Evolutionary conservation across 53 echinoderm and acorn worm genomes (phyloP), one percentile per base, ranked within the genome.

Genomic region (Paelopatides confundens): DNA sequence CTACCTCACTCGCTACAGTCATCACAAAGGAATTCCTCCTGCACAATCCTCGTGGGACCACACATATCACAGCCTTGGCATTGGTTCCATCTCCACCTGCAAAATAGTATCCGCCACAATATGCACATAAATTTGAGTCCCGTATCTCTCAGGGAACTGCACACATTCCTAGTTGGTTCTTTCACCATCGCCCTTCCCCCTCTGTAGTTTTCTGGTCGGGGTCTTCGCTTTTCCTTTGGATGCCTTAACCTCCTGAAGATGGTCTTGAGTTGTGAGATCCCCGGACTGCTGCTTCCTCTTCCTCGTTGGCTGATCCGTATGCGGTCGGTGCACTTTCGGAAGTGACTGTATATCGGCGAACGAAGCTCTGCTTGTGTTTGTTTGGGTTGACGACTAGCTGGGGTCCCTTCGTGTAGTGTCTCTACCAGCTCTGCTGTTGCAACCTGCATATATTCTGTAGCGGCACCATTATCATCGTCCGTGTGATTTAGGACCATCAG

Each of bases 51-150:
- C n/a, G n/a, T n/a, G n/a, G 29, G 81, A 31, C 6, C 50, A 49
- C 81, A 79, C 81, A 53, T 30, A 51, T 79, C 53, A 52, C 81
- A 79, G 47, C 51, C 50, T 31, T 79, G 51, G 34, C 81, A 79
- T 31, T 79, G 81, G 17, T 49, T 27, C 79, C 81, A 79, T n/a
- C 34, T 12, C 34, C 71, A 37, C 71, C 71, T 79, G 12, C 81
- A 79, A 6, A 79, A 79, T 51, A 79, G 54, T 49, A 79, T 31
- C 81, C 81, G 23, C 29, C 24, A 79, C 81, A 79, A 53, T 79
- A 50, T 79, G 17, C 18, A 50, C 81, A 79, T 49, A 51, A 50
- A 30, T 70, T 70, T 11, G 3, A 8, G 21, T 35, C 36, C 71
- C 31, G 71, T 33, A 10, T 65, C 65, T 21, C 21, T 35, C 35